Conservation (phyloP, 1,140 invertebrate species). For the Stratiolaelaps scimitus region DNA sequence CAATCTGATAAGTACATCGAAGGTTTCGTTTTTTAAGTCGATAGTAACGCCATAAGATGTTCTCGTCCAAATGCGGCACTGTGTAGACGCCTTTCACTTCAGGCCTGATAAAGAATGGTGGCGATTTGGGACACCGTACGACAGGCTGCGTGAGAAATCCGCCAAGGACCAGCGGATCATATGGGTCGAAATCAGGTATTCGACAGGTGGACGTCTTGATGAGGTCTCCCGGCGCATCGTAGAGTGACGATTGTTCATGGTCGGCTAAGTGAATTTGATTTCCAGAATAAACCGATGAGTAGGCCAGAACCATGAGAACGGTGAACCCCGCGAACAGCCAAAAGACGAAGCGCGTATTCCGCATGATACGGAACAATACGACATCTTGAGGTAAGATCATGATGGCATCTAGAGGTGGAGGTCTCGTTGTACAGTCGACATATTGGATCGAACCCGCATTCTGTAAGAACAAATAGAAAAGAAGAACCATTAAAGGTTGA, state of each 20-base stretch:
- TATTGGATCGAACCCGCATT: too few relatives aligned
- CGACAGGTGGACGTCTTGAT: background rate
- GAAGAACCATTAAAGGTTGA: too few relatives aligned
- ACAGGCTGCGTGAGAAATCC: background rate
- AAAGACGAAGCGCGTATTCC: too few relatives aligned
- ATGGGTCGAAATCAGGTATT: slow-evolving; percentile 20
- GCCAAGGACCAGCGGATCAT: background rate
- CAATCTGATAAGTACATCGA: background rate
- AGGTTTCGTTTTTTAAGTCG: slow-evolving; percentile 6
- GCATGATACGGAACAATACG: too few relatives aligned
- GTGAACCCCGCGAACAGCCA: too few relatives aligned
- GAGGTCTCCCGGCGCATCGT: background rate
- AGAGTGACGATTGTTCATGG: background rate
- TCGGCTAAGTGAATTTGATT: too few relatives aligned
- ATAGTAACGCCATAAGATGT: background rate
- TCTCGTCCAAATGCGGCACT: background rate
- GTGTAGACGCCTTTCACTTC: background rate
- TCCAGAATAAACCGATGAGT: too few relatives aligned
- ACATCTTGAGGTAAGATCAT: too few relatives aligned
- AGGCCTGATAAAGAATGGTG: background rate
- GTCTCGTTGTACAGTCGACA: too few relatives aligned
- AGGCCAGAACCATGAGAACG: too few relatives aligned
- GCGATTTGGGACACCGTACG: background rate
- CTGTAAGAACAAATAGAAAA: too few relatives aligned
- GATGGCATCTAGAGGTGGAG: too few relatives aligned